A percentile compares a stretch with the other conserved stretches of the same genome.
These are phyloP conservation scores for Paraplagusia blochii DNA, from an alignment of 2,113 vertebrate species.

Conservation along the genomic window DNA sequence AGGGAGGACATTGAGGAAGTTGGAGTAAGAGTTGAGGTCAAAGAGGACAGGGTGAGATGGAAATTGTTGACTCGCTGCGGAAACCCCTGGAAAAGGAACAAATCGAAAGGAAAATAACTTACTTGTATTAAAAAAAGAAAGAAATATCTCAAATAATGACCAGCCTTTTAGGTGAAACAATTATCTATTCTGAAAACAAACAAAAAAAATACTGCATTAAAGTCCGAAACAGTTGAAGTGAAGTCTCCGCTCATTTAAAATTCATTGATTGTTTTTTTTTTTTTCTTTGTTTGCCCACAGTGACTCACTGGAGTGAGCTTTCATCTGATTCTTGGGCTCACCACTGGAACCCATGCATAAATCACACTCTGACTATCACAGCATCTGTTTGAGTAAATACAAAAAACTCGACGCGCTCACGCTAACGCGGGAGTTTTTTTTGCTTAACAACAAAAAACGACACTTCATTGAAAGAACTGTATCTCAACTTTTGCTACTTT, in stretches of 20 bases:
- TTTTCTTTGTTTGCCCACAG: conserved; percentile 57
- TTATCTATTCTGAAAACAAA: too few relatives aligned
- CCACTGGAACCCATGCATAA: conserved; percentile 51
- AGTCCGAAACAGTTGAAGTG: conserved; percentile 26
- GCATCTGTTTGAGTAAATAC: conserved; percentile 28
- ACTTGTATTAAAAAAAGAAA: too few relatives aligned
- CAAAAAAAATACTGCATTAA: too few relatives aligned
- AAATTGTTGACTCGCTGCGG: too few relatives aligned
- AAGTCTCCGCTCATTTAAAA: conserved; percentile 51
- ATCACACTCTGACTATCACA: conserved; percentile 41
- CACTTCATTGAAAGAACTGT: conserved; percentile 9
- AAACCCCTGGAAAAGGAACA: too few relatives aligned
- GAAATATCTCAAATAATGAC: too few relatives aligned
- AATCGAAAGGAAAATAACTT: too few relatives aligned
- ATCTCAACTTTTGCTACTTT: conserved; percentile 23
- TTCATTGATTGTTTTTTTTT: conserved; percentile 52
- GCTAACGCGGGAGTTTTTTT: conserved; percentile 11
- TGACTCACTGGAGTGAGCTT: conserved; percentile 56
- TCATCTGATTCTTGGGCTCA: conserved; percentile 42
- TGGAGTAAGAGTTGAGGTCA: too few relatives aligned
- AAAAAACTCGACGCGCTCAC: conserved; percentile 11
- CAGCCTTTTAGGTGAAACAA: too few relatives aligned
- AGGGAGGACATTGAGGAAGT: too few relatives aligned
- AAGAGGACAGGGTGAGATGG: too few relatives aligned
- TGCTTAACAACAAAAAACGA: conserved; percentile 26